Evolutionary conservation across 2,888 invertebrate species (phyloP).

Genomic region (Sinelater perroti): DNA sequence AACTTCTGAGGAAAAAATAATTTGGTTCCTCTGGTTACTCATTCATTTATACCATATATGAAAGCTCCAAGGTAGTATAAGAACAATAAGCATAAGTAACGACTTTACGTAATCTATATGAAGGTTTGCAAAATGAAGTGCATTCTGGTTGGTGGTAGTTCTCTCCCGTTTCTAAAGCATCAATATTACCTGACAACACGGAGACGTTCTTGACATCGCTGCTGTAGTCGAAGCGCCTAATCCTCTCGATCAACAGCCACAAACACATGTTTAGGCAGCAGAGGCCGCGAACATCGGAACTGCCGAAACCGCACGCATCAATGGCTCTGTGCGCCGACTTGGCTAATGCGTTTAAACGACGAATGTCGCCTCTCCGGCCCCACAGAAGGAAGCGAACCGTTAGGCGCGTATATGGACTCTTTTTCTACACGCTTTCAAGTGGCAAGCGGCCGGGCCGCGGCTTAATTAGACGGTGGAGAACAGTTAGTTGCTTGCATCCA

Average conservation of each 20-base stretch:
- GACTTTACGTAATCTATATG: no score
- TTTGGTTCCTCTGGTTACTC: no score
- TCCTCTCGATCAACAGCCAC: constrained; percentile 4
- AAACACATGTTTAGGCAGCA: constrained; percentile 5
- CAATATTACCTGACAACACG: constrained; percentile 6
- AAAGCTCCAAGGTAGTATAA: no score
- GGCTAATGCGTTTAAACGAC: no score
- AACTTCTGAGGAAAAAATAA: no score
- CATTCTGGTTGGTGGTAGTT: no score
- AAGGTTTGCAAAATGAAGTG: no score
- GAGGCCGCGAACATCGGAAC: no score
- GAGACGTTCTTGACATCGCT: background rate
- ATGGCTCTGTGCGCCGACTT: no score
- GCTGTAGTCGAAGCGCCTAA: background rate
- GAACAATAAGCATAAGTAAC: no score
- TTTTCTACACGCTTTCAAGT: constrained; percentile 11
- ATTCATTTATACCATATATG: no score
- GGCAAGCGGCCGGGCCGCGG: background rate
- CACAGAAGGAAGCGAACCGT: constrained; percentile 28
- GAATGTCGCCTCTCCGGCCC: constrained; percentile 11
- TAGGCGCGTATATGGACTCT: constrained; percentile 13
- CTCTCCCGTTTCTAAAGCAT: no score
- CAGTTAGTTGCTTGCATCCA: constrained; percentile 1
- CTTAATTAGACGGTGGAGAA: constrained; percentile 3
- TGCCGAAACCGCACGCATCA: background rate